Base-by-base conservation (phyloP, 1,140 invertebrate genomes). In the Nomia melanderi region DNA sequence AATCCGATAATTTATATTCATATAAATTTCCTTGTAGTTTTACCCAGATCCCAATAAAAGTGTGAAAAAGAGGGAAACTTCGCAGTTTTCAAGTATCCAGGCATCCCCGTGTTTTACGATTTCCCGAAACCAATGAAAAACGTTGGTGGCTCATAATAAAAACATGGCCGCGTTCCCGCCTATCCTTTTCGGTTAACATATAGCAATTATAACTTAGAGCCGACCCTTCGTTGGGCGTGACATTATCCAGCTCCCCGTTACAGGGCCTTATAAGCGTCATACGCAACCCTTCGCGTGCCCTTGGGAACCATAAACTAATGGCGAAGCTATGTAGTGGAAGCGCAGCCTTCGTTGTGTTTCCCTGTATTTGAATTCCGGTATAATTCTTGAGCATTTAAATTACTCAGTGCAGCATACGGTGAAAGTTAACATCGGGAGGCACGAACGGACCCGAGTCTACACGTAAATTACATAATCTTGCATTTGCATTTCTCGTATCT, bases 141-240 rank as follows among this genome's bases (percentile, higher is more conserved):
- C 7, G 31, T n/a, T 60, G 31, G 8, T 7, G 7, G 1, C 36
- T 60, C 8, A 23, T 39, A 9, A 25, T 23, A 62, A 62, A 62
- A 62, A 79, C 39, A 23, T 17, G 27, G 33, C 72, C 47, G 47
- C 23, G 17, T 75, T 11, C 25, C 73, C 27, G 39, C 27, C 65
- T 63, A 56, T 27, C 69, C 77, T 70, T 84, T 7, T 73, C 39
- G 56, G 71, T 81, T 83, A 86, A 88, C 89, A 86, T 82, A 85
- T 82, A 82, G 89, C 87, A 92, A 92, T 91, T 91, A 91, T 89
- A 92, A 91, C 86, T 92, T 90, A 85, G 75, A 44, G 76, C 47
- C 53, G 65, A 41, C 73, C 57, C 85, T 86, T 14, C 53, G 41
- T 56, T 41, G 50, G 47, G 25, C 62, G 54, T 47, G 57, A 65